Percentiles rank a stretch among this genome's conserved stretches.
These are phyloP conservation scores for Drosophila trapezifrons DNA, from an alignment of 1,140 invertebrate species.

Conservation along the genomic window DNA sequence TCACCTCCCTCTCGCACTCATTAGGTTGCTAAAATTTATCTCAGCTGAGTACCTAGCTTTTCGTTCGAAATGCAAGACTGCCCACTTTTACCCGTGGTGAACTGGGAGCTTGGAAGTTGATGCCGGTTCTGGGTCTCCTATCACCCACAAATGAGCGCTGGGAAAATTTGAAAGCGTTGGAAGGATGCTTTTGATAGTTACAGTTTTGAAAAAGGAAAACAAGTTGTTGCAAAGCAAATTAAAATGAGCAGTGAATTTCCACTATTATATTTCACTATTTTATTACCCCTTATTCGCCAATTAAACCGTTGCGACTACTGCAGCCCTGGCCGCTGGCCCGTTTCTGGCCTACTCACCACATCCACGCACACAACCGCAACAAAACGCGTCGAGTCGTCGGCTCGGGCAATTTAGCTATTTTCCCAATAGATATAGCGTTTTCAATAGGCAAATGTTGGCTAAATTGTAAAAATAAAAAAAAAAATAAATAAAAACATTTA, in stretches of 20 bases:
- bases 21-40: too few species aligned
- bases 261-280: background rate
- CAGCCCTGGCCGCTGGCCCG: slow-evolving; percentile 18
- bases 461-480: too few species aligned
- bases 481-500: too few species aligned
- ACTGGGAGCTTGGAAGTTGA: background rate
- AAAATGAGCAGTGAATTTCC: too few species aligned
- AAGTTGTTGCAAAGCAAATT: background rate
- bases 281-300: slow-evolving; percentile 3
- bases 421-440: too few species aligned
- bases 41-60: too few species aligned
- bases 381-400: slow-evolving; percentile 72
- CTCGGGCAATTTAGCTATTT: too few species aligned
- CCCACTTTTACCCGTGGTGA: background rate
- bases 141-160: background rate
- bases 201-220: background rate
- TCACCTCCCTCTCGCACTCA: too few species aligned
- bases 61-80: background rate
- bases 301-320: background rate
- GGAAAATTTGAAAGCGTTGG: background rate
- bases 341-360: slow-evolving; percentile 39
- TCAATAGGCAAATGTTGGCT: too few species aligned
- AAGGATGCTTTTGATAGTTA: background rate
- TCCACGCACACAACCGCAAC: slow-evolving; percentile 40
- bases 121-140: background rate